Conservation (phyloP, 2,888 invertebrate species). For the Troides aeacus region DNA sequence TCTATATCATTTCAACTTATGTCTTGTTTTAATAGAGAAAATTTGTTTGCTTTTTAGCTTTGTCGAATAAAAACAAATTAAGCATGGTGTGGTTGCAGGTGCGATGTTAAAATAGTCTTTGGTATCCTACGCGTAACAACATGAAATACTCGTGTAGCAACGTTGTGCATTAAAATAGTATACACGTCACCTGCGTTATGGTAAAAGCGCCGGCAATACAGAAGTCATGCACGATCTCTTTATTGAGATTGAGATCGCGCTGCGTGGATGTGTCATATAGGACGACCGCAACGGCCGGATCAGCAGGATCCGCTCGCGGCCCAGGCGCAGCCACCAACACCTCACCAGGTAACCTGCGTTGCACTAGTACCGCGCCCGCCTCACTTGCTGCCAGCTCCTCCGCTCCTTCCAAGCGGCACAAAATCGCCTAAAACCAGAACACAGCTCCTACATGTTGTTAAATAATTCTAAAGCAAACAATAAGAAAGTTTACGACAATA, state of each 20-base stretch:
- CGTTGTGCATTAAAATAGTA: not conserved
- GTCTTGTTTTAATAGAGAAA: no score
- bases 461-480: not conserved
- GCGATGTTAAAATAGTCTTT: not conserved
- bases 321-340: constrained; percentile 80
- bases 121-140: not conserved
- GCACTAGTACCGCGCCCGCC: constrained; percentile 60
- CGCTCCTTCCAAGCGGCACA: constrained; percentile 84
- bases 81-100: not conserved
- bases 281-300: constrained; percentile 76
- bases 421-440: constrained; percentile 77
- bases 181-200: constrained; percentile 53
- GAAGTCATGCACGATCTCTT: constrained; percentile 78
- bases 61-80: no score
- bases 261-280: constrained; percentile 83
- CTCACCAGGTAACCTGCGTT: constrained; percentile 62
- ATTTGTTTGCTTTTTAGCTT: no score
- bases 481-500: not conserved
- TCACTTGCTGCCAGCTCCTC: constrained; percentile 80
- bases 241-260: constrained; percentile 83
- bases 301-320: constrained; percentile 65
- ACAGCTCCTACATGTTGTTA: not conserved
- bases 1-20: no score
- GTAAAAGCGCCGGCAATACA: constrained; percentile 61
- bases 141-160: not conserved